A percentile compares a stretch with the other conserved stretches of the same genome.
Evolutionary conservation across 2,888 invertebrate genomes (phyloP).

Genomic region (Azorinus chamasolen): DNA sequence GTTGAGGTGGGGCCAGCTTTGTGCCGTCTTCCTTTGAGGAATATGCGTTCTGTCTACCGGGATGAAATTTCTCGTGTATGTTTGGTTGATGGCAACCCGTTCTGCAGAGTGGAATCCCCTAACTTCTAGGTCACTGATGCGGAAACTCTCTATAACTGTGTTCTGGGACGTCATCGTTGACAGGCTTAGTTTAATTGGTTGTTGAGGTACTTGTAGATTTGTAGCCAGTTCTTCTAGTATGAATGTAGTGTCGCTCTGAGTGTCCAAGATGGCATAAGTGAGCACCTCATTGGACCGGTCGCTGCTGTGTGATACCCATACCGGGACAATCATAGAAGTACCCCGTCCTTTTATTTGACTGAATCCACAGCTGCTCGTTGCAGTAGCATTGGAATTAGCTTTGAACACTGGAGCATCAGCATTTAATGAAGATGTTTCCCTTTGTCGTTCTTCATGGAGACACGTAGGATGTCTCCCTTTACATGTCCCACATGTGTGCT

Average conservation of each 20-base stretch:
- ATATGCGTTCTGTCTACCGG: conserved; percentile 39
- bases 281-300: too few relatives aligned
- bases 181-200: too few relatives aligned
- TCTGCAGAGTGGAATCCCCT: conserved; percentile 30
- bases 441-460: conserved; percentile 32
- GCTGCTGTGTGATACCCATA: conserved; percentile 42
- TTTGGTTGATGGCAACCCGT: conserved; percentile 9
- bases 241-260: conserved; percentile 63
- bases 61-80: conserved; percentile 47
- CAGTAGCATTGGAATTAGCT: too few relatives aligned
- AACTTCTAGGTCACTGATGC: conserved; percentile 28
- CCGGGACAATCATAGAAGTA: conserved; percentile 45
- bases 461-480: too few relatives aligned
- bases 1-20: conserved; percentile 49
- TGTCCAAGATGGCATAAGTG: too few relatives aligned
- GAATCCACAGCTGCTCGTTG: background rate
- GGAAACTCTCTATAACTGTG: conserved; percentile 17
- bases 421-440: background rate
- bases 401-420: too few relatives aligned
- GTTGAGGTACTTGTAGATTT: conserved; percentile 21
- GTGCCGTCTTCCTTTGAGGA: too few relatives aligned
- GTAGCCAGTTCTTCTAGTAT: conserved; percentile 36
- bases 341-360: too few relatives aligned
- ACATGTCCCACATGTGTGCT: too few relatives aligned
- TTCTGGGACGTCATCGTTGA: conserved; percentile 17